phyloP scores from a whole-genome alignment of 1,140 invertebrate species.

The Geopemphigus sp. region DNA sequence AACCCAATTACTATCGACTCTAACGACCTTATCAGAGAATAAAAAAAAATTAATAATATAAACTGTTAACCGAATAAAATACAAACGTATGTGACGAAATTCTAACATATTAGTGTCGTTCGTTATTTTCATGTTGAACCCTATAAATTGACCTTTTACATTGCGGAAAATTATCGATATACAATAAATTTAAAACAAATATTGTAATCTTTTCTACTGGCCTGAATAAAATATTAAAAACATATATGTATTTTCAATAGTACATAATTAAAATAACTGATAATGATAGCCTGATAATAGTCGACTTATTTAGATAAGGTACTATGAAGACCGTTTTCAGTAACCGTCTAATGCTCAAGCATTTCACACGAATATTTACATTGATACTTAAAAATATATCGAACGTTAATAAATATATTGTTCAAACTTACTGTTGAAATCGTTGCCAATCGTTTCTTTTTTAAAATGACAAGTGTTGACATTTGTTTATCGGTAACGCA shows the following conservation, averaged over 20 bases:
- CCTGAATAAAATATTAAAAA: conserved; percentile 14
- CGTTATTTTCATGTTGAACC: not conserved
- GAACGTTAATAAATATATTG: not conserved
- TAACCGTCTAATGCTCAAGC: not conserved
- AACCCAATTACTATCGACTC: conserved; percentile 7
- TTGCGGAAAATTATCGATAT: not conserved
- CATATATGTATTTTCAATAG: not conserved
- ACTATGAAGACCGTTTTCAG: conserved; percentile 9
- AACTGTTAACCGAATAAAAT: not conserved
- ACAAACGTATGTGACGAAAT: not conserved
- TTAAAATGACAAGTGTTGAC: conserved; percentile 25
- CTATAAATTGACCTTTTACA: not conserved
- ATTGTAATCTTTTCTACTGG: conserved; percentile 7
- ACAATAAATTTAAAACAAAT: not conserved
- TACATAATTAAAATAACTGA: conserved; percentile 39
- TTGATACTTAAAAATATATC: not conserved
- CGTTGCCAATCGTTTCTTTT: not conserved
- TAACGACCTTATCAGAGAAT: not conserved
- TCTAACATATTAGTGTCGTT: not conserved
- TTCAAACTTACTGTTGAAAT: not conserved
- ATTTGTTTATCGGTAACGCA: conserved; percentile 26
- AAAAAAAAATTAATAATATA: not conserved
- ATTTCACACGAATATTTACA: not conserved
- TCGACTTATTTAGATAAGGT: conserved; percentile 1
- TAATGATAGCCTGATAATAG: not conserved